A percentile compares a stretch with the other conserved stretches of the same genome.
Evolutionary conservation across 1,140 invertebrate species (phyloP).

Genomic region (Onthophagus taurus): DNA sequence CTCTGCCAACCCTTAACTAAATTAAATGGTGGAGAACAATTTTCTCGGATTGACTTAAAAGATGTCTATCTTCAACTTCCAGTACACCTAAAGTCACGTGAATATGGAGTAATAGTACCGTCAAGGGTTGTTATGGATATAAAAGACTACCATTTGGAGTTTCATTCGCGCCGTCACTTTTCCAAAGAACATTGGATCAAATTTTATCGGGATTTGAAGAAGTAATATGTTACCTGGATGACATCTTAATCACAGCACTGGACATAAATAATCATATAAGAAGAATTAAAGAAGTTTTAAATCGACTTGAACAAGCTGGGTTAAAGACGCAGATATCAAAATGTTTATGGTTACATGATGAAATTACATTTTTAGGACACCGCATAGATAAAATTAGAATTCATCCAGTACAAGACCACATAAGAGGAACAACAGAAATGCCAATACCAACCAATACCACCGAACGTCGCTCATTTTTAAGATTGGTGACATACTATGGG

Average conservation of each 20-base stretch:
- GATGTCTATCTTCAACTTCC: conserved; percentile 4
- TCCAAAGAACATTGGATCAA: conserved; percentile 7
- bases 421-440: conserved; percentile 11
- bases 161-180: background rate
- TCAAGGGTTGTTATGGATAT: background rate
- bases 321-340: background rate
- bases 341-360: conserved; percentile 6
- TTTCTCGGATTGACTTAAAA: conserved; percentile 1
- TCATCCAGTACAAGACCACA: conserved; percentile 15
- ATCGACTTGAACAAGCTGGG: background rate
- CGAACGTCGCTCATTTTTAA: conserved; percentile 7
- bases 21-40: background rate
- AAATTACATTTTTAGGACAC: conserved; percentile 20
- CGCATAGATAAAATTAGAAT: conserved; percentile 14
- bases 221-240: no score
- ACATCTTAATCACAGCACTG: no score
- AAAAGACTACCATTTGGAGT: conserved; percentile 5
- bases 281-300: conserved; percentile 2
- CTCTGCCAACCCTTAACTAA: conserved; percentile 13
- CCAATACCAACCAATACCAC: conserved; percentile 13
- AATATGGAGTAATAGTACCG: background rate
- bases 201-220: no score
- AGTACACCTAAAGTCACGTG: background rate
- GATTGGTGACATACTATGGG: conserved; percentile 2
- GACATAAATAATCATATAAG: no score